Conservation (phyloP, 2,113 vertebrate species). For the Neofelis nebulosa region DNA sequence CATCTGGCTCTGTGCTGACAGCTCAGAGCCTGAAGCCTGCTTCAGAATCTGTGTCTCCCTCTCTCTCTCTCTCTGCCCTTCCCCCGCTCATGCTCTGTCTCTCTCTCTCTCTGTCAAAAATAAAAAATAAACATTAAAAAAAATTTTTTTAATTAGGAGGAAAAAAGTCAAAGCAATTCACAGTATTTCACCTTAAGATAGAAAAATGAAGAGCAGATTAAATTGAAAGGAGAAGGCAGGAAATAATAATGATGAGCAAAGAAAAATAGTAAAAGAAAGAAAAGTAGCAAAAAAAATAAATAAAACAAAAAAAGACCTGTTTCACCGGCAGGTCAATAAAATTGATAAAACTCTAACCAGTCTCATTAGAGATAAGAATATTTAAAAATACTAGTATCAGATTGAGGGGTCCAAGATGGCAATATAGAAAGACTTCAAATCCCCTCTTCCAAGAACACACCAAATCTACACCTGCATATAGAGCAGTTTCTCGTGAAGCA, state of each 20-base stretch:
- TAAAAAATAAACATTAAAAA: too few relatives aligned
- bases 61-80: too few relatives aligned
- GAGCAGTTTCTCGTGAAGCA: not conserved
- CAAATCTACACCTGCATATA: not conserved
- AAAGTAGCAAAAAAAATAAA: not conserved
- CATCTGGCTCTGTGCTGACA: too few relatives aligned
- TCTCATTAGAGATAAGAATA: not conserved
- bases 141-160: not conserved
- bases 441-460: not conserved
- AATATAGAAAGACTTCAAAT: not conserved
- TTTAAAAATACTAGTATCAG: not conserved
- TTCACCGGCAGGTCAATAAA: not conserved
- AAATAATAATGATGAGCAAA: constrained; percentile 6
- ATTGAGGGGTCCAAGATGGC: not conserved
- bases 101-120: too few relatives aligned
- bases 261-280: not conserved
- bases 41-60: too few relatives aligned
- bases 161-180: not conserved
- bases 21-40: too few relatives aligned
- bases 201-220: not conserved
- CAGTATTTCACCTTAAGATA: not conserved
- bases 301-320: not conserved
- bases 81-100: too few relatives aligned
- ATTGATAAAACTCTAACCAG: not conserved
- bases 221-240: not conserved